Evolutionary conservation across 2,888 invertebrate genomes (phyloP).

Genomic region (Sialis lutaria): DNA sequence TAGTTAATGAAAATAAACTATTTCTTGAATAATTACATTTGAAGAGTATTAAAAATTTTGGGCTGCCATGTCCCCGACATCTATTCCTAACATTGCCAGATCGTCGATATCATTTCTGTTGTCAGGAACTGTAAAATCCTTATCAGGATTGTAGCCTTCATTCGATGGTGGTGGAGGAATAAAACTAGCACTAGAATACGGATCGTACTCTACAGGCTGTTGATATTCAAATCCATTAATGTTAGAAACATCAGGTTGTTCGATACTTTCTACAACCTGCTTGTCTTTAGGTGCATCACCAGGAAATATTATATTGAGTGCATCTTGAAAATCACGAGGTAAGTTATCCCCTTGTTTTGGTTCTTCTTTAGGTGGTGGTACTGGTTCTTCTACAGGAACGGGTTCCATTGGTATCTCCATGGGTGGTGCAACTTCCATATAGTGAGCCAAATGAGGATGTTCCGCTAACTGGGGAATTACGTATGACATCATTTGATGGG

Average conservation of each 20-base stretch:
- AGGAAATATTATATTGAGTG: conserved; percentile 47
- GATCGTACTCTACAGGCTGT: conserved; percentile 7
- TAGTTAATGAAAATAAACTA: too few species aligned
- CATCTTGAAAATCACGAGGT: conserved; percentile 47
- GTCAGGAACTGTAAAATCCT: conserved; percentile 19
- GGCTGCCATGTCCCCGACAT: conserved; percentile 59
- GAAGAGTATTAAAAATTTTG: conserved; percentile 18
- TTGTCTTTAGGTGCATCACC: conserved; percentile 12
- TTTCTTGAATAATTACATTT: too few species aligned
- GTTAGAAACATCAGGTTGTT: conserved; percentile 4
- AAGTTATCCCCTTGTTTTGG: conserved; percentile 24
- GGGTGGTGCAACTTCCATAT: conserved; percentile 17
- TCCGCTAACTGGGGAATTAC: conserved; percentile 25
- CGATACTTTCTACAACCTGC: conserved; percentile 6
- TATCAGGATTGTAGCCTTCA: conserved; percentile 4
- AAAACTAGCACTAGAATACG: neutral
- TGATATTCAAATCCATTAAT: conserved; percentile 7
- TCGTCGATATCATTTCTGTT: conserved; percentile 41
- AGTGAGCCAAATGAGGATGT: conserved; percentile 14
- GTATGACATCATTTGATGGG: neutral
- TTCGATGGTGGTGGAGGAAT: conserved; percentile 4
- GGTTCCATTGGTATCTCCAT: conserved; percentile 16
- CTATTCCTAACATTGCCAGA: conserved; percentile 70
- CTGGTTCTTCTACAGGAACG: conserved; percentile 12
- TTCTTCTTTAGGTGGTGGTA: conserved; percentile 14